Base-by-base conservation (phyloP, 2,797 vertebrate genomes). In the Lates japonicus region DNA sequence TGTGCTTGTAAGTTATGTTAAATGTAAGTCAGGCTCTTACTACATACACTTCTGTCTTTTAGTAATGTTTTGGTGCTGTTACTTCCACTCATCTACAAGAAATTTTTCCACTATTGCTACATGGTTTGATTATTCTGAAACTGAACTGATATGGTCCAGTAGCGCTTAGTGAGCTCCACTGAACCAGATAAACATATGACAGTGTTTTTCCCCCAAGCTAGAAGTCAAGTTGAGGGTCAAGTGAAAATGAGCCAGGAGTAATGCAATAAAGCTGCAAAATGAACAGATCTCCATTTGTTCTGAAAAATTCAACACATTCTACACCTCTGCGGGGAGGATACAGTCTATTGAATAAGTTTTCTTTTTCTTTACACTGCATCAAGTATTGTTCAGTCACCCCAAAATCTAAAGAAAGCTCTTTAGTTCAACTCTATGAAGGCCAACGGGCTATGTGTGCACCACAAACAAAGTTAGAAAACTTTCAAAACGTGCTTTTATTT, bases 401-500 rank as follows among this genome's bases (percentile, higher is more conserved):
- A 22, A 48, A 66, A 39, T 14, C 9, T 41, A 51, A 31, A 13
- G 48, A 31, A 29, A 5, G 8, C 7, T 25, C 25, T 39, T 41
- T 39, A 12, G 7, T 33, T 67, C 17, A 49, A 1, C 9, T 55
- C 6, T 66, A n/a, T 25, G 37, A 70, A 35, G 33, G 29, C 72
- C 8, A 76, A 42, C 48, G 66, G 35, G 3, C 39, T 31, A 39
- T 54, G 12, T 20, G 82, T 35, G 17, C 20, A 78, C 70, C 81
- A 94, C 85, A 95, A 95, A 92, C 72, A 92, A 91, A 90, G 74
- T 97, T 94, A 95, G 89, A 97, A 97, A 97, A 97, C 82, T 95
- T 95, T 96, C 94, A 96, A 96, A 91, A 97, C 94, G 95, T 96
- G 95, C 95, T 97, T 96, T 98, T 98, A 97, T 98, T 70, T 98